Evolutionary conservation across 2,888 invertebrate species (phyloP), one percentile per base, ranked within the genome.

Genomic region (Nebria brevicollis): DNA sequence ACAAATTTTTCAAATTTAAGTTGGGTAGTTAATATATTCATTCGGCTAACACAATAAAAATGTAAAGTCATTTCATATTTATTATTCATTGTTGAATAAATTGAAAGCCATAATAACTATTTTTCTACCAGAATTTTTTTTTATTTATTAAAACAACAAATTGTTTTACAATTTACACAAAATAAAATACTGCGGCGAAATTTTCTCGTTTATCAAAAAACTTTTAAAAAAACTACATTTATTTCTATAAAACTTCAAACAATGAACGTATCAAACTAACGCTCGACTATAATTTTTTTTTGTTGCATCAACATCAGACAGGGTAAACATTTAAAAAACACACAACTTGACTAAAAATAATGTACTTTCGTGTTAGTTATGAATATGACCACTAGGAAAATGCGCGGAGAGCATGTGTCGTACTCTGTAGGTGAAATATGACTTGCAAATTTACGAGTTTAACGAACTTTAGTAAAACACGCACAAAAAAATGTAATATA

Each of bases 401-500:
- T 54, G 7, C 13, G 54, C 54, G 54, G 54, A 54, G 54, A 54
- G 43, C 8, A 64, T 20, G 75, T 65, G 64, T 64, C 65, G 75
- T 68, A 54, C 54, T 3, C 7, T 54, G 54, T 54, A 64, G 15
- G 72, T 70, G 70, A 72, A 77, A 72, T 77, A 78, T 78, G 73
- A 78, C 78, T 78, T 78, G 78, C 78, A 78, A 73, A 78, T 78
- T 73, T 41, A 26, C 73, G 26, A 66, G 77, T 75, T 64, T 78
- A 78, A 78, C 73, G 78, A 78, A 78, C 73, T 78, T 54, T 66
- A 20, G 54, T 54, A 26, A 42, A 77, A 77, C 68, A 77, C 54
- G 70, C 70, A 77, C 70, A 68, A 70, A 77, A 66, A 64, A 72
- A 72, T 15, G 41, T 15, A 72, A 72, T 15, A 72, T n/a, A 72